Percentiles rank a stretch among this genome's conserved stretches.
Evolutionary conservation across 2,888 invertebrate genomes (phyloP).

Genomic region (Antheraea yamamai): DNA sequence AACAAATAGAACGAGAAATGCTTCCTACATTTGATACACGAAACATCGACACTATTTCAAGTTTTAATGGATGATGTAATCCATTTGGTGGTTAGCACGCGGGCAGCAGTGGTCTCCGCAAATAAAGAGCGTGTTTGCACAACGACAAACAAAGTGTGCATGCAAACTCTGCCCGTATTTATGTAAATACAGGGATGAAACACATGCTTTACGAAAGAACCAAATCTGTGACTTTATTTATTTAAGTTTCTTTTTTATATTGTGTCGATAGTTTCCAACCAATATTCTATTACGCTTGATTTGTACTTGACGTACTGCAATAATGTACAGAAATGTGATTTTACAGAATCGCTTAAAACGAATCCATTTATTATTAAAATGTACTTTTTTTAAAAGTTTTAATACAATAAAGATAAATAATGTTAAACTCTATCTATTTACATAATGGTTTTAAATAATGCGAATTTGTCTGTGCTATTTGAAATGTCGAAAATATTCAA

Average conservation of each 20-base stretch:
- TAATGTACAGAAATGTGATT: no score
- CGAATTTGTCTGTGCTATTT: no score
- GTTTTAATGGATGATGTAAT: slow-evolving; percentile 58
- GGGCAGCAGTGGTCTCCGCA: slow-evolving; percentile 46
- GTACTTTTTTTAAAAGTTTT: no score
- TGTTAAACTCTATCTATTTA: no score
- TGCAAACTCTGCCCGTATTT: slow-evolving; percentile 60
- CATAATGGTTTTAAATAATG: no score
- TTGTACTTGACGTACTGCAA: background rate
- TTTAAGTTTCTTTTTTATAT: slow-evolving; percentile 52
- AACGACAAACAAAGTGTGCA: slow-evolving; percentile 64
- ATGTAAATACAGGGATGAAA: slow-evolving; percentile 69
- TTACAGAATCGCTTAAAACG: no score
- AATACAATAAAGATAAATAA: no score
- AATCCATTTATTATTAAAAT: no score
- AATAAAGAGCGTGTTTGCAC: slow-evolving; percentile 61
- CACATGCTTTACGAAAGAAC: slow-evolving; percentile 61
- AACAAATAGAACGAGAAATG: background rate
- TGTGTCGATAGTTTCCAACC: slow-evolving; percentile 54
- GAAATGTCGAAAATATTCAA: no score
- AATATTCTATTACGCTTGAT: slow-evolving; percentile 29
- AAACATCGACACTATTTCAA: slow-evolving; percentile 33
- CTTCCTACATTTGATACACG: slow-evolving; percentile 1
- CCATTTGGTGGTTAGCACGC: slow-evolving; percentile 49
- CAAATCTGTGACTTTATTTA: slow-evolving; percentile 61